Percentiles rank a stretch among this genome's conserved stretches.
phyloP scores from a whole-genome alignment of 2,797 vertebrate genomes.

The Pseudomugil gertrudae region DNA sequence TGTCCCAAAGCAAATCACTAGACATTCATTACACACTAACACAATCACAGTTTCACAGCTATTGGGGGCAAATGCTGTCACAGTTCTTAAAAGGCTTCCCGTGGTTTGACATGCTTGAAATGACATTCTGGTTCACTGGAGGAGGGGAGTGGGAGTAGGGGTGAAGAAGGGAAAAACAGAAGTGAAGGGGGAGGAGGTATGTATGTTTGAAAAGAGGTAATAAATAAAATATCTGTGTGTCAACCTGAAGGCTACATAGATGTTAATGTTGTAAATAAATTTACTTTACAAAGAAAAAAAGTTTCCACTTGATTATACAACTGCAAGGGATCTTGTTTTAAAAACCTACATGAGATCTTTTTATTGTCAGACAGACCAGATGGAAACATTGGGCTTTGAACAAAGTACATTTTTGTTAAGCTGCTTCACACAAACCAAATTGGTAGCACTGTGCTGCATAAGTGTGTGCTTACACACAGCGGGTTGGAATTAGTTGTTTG shows the following conservation, averaged over 20 bases:
- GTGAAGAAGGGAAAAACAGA: constrained; percentile 20
- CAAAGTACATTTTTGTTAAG: too few relatives aligned
- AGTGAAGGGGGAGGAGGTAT: constrained; percentile 24
- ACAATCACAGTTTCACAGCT: constrained; percentile 52
- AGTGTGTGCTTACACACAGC: neutral
- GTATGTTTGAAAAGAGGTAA: constrained; percentile 12
- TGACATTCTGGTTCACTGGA: constrained; percentile 78
- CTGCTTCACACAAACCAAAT: too few relatives aligned
- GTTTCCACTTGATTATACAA: neutral
- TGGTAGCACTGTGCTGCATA: neutral
- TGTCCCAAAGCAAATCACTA: constrained; percentile 32
- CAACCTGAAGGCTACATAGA: neutral
- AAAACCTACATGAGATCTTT: neutral
- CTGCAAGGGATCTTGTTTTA: neutral
- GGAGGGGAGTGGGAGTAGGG: constrained; percentile 43
- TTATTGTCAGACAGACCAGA: neutral
- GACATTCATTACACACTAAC: constrained; percentile 25
- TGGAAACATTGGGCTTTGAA: neutral
- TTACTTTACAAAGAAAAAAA: neutral
- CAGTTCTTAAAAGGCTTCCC: constrained; percentile 75
- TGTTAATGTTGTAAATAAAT: neutral
- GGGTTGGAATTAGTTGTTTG: neutral
- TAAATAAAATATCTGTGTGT: constrained; percentile 1
- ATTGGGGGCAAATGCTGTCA: constrained; percentile 75
- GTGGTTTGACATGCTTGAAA: constrained; percentile 83